These are phyloP conservation scores for Indri indri DNA, from an alignment of 2,113 vertebrate species.

Conservation along the genomic window DNA sequence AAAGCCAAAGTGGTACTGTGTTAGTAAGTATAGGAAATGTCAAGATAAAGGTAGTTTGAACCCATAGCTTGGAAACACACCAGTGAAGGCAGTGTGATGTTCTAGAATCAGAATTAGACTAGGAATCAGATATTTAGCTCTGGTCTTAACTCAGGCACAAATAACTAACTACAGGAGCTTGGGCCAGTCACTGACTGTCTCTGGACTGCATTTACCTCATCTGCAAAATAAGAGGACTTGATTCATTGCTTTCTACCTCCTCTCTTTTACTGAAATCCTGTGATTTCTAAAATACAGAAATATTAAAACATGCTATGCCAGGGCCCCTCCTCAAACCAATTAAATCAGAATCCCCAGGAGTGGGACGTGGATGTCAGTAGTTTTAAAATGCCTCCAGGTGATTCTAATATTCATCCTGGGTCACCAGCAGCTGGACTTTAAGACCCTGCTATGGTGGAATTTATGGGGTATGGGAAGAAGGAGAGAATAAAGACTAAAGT, in stretches of 20 bases:
- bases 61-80: neutral
- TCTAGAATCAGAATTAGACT: neutral
- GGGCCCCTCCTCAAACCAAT: neutral
- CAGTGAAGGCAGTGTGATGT: neutral
- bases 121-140: neutral
- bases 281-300: slow-evolving; percentile 17
- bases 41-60: neutral
- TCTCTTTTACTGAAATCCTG: neutral
- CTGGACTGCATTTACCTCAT: neutral
- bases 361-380: neutral
- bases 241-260: neutral
- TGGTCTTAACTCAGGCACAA: neutral
- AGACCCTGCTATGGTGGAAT: neutral
- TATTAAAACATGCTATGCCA: neutral
- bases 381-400: neutral
- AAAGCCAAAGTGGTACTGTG: neutral
- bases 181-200: neutral
- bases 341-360: neutral
- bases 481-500: neutral
- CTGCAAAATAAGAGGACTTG: neutral
- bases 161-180: neutral
- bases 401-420: neutral
- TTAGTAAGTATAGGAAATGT: neutral
- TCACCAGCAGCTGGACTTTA: neutral
- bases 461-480: neutral